Evolutionary conservation across 30 jellyfish, hydroid and myxozoan genomes (phyloP), one percentile per base, ranked within the genome.

Genomic region (Sanderia malayensis): DNA sequence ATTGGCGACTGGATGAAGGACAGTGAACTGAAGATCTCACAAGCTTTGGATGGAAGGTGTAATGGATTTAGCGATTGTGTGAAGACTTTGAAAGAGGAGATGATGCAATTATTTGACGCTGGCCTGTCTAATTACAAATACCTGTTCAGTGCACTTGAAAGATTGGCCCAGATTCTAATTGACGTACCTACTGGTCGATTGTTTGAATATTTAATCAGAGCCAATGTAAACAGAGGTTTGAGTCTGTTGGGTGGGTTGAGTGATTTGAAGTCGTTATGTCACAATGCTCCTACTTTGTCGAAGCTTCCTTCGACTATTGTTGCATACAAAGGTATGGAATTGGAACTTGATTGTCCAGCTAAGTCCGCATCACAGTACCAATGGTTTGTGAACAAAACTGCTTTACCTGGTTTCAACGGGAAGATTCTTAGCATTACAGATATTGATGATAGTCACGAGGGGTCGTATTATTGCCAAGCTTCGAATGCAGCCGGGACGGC

Each of bases 321-420:
- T 22, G 98, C 98, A 9, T 90, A 90, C 44, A 2, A 61, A 19
- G 96, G 94, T 17, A 86, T 74, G 72, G 83, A 66, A 30, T 68
- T 90, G 20, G 37, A 60, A 9, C 52, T 90, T 4, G 34, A 63
- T 4, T 90, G 98, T 66, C 58, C 31, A 26, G 58, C 95, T 17
- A 29, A 34, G 7, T 58, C 90, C 27, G 44, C 33, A 13, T 81
- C 76, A 33, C 22, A 46, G 45, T 90, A 76, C 46, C 25, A 31
- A n/a, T 90, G 98, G 98, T 31, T 1, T 32, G 49, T 83, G 28
- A 90, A 90, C 55, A 80, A 79, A 18, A 76, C 98, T 44, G 86
- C 52, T 2, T 64, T 90, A 11, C 93, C 98, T 19, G 83, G 63
- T 11, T 91, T 55, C 23, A 59, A 58, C 24, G 82, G 31, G 8